Percentiles rank a stretch among this genome's conserved stretches.
phyloP scores from a whole-genome alignment of 2,888 invertebrate species.

The Spodoptera littoralis region DNA sequence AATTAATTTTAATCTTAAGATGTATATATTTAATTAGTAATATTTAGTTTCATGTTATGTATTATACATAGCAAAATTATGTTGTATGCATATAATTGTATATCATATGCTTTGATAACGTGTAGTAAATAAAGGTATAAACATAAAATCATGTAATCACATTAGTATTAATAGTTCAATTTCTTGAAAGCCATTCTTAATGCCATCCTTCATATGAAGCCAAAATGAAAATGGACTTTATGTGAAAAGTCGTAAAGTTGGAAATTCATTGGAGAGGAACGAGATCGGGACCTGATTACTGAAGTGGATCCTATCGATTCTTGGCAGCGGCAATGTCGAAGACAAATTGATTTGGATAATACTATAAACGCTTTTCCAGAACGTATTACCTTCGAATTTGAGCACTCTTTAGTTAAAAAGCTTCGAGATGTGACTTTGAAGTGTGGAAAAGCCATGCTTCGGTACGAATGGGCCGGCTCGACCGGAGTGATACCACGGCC shows the following conservation, averaged over 20 bases:
- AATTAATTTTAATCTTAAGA: too few species aligned
- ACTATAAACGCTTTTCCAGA: neutral
- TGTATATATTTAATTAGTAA: too few species aligned
- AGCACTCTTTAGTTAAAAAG: neutral
- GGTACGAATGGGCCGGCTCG: too few species aligned
- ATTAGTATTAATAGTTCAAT: neutral
- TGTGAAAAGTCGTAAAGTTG: slow-evolving; percentile 2
- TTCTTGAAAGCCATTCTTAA: slow-evolving; percentile 13
- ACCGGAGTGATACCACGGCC: too few species aligned
- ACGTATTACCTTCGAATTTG: neutral
- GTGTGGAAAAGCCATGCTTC: too few species aligned
- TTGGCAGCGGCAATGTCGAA: slow-evolving; percentile 12
- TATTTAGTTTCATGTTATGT: too few species aligned
- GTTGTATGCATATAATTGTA: too few species aligned
- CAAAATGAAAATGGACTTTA: slow-evolving; percentile 14
- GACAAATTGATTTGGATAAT: slow-evolving; percentile 24
- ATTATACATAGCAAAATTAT: too few species aligned
- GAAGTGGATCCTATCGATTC: slow-evolving; percentile 32
- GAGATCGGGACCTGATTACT: slow-evolving; percentile 10
- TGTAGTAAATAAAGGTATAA: too few species aligned
- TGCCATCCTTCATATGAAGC: neutral
- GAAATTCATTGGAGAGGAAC: neutral
- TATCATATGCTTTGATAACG: too few species aligned
- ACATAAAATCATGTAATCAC: too few species aligned
- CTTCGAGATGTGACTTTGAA: too few species aligned